These are phyloP conservation scores for Bursaphelenchus okinawaensis DNA, from an alignment of 2,888 invertebrate genomes.

Conservation along the genomic window DNA sequence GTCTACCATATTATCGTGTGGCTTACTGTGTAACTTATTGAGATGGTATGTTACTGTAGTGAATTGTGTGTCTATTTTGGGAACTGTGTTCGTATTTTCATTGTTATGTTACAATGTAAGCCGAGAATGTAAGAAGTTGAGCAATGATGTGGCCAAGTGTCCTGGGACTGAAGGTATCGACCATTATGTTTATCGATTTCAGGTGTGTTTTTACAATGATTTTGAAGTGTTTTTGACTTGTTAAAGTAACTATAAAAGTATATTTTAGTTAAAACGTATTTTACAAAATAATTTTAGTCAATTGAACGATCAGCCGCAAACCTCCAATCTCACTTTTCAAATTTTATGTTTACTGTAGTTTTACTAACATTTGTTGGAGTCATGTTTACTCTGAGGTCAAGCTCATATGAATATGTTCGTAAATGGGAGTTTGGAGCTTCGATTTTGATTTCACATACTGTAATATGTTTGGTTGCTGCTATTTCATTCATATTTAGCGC, in stretches of 20 bases:
- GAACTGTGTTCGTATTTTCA: neutral
- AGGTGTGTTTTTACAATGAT: neutral
- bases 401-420: conserved; percentile 13
- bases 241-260: neutral
- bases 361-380: conserved; percentile 12
- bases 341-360: conserved; percentile 8
- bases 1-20: neutral
- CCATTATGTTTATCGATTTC: conserved; percentile 22
- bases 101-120: neutral
- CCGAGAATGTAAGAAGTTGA: conserved; percentile 13
- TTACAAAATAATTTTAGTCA: conserved; percentile 12
- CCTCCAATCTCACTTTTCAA: conserved; percentile 14
- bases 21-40: neutral
- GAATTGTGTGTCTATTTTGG: neutral
- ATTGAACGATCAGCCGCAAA: conserved; percentile 14
- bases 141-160: conserved; percentile 9
- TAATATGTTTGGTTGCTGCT: neutral
- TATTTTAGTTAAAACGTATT: neutral
- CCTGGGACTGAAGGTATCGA: conserved; percentile 14
- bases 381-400: conserved; percentile 3
- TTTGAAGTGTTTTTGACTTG: neutral
- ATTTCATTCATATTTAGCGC: neutral
- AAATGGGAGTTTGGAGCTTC: conserved; percentile 13
- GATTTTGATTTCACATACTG: neutral
- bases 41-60: neutral